A percentile compares a stretch with the other conserved stretches of the same genome.
These are phyloP conservation scores for Protaetia brevitarsis DNA, from an alignment of 1,140 invertebrate genomes.

Conservation along the genomic window DNA sequence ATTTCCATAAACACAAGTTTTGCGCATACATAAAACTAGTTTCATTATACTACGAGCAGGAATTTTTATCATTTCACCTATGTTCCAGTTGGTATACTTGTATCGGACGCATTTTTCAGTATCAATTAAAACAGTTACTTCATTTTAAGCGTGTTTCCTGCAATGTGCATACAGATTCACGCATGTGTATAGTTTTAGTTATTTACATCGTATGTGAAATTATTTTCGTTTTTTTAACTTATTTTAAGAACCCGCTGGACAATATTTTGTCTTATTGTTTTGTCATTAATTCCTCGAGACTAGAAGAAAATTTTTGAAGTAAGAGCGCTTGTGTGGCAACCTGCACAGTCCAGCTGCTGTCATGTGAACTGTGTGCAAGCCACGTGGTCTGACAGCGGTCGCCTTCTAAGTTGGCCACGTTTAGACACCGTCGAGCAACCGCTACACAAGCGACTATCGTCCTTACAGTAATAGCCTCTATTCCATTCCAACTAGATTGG, in stretches of 20 bases:
- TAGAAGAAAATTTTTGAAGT: neutral
- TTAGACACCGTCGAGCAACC: constrained; percentile 22
- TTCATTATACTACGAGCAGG: neutral
- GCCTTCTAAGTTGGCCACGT: constrained; percentile 21
- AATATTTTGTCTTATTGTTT: neutral
- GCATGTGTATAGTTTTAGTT: neutral
- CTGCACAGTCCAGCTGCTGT: constrained; percentile 9
- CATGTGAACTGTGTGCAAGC: constrained; percentile 20
- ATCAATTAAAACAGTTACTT: constrained; percentile 15
- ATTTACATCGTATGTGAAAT: neutral
- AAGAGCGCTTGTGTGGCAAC: neutral
- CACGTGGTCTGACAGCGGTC: constrained; percentile 25
- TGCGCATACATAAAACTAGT: neutral
- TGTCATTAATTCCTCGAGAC: neutral
- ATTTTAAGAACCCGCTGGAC: neutral
- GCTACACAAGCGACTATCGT: constrained; percentile 19
- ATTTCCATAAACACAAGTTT: neutral
- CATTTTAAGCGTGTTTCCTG: constrained; percentile 2
- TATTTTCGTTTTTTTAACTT: neutral
- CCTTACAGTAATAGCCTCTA: constrained; percentile 25
- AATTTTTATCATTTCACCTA: constrained; percentile 7
- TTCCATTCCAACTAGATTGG: constrained; percentile 24
- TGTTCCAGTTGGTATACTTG: neutral
- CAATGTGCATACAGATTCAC: neutral
- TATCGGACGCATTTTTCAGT: constrained; percentile 4